Base-by-base conservation (phyloP, 2,113 vertebrate genomes). In the Anguilla japonica region DNA sequence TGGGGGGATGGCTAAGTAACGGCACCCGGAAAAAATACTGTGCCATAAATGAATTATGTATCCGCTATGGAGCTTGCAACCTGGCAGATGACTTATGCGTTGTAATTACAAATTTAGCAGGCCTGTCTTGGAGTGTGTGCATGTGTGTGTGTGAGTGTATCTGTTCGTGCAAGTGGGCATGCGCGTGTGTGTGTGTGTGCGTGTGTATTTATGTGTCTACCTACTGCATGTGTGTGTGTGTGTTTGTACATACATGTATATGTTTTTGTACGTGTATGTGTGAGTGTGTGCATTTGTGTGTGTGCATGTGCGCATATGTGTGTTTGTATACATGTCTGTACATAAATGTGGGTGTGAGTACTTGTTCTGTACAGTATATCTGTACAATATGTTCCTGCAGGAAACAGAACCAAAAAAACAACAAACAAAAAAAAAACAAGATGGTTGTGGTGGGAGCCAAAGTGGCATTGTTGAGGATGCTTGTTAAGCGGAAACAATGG, bases 111-210 rank as follows among this genome's bases (percentile, higher is more conserved):
- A 22, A 67, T 67, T 67, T 67, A 67, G 26, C 22, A 26, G 60
- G 60, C 22, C 60, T 67, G 60, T 67, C 22, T 14, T 53, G 2
- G 18, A 26, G 7, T 2, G 60, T 6, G 60, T 7, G 60, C 26
- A 92, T 91, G 90, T 43, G 41, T 78, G 16, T 57, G 43, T 93
- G 90, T 89, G 88, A 88, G 89, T 89, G 41, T 91, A 79, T 87
- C 11, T 11, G 29, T 84, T 22, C 41, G 41, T 29, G n/a, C 71
- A 57, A 63, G 71, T 83, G 34, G 40, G 79, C 26, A 3, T 67
- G 20, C 11, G 13, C 13, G 2, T 14, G 1, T 53, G 9, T 14
- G 9, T 53, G 50, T 14, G 50, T 67, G 4, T 67, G 22, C 8
- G 22, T 9, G 22, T 67, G 0, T 67, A 26, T 22, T 26, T 81